Evolutionary conservation across 2,888 invertebrate genomes (phyloP).

Genomic region (Atrina japonica): DNA sequence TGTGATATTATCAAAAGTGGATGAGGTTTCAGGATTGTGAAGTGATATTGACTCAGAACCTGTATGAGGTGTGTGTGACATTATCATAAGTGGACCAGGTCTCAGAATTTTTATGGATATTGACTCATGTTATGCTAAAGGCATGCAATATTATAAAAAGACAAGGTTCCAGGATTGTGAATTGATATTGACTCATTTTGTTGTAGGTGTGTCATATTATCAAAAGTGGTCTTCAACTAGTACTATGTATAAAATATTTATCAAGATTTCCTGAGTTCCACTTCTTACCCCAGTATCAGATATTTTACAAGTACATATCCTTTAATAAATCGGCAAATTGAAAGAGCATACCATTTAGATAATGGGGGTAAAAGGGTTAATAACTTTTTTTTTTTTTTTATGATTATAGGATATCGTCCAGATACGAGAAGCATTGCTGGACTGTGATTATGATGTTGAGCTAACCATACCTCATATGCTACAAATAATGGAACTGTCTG

Average conservation of each 20-base stretch:
- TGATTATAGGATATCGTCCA: conserved; percentile 61
- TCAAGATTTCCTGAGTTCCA: not conserved
- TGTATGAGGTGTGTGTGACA: no score
- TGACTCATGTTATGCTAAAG: not conserved
- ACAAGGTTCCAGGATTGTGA: not conserved
- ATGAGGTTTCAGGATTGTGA: not conserved
- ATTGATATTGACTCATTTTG: not conserved
- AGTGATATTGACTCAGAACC: not conserved
- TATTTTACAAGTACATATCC: not conserved
- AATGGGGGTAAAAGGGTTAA: no score
- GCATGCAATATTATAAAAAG: not conserved
- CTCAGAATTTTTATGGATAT: no score
- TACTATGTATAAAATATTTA: not conserved
- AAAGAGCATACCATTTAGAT: no score
- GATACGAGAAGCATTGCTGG: conserved; percentile 61
- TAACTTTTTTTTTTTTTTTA: not conserved
- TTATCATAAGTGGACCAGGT: no score
- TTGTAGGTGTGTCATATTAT: not conserved
- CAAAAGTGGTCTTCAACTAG: not conserved
- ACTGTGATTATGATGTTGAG: conserved; percentile 73
- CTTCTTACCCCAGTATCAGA: not conserved
- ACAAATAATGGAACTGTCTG: conserved; percentile 63
- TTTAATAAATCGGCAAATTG: no score
- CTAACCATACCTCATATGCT: conserved; percentile 66
- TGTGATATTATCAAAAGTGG: not conserved